Evolutionary conservation across 2,797 vertebrate genomes (phyloP).

Genomic region (Phrynocephalus guinanensis): DNA sequence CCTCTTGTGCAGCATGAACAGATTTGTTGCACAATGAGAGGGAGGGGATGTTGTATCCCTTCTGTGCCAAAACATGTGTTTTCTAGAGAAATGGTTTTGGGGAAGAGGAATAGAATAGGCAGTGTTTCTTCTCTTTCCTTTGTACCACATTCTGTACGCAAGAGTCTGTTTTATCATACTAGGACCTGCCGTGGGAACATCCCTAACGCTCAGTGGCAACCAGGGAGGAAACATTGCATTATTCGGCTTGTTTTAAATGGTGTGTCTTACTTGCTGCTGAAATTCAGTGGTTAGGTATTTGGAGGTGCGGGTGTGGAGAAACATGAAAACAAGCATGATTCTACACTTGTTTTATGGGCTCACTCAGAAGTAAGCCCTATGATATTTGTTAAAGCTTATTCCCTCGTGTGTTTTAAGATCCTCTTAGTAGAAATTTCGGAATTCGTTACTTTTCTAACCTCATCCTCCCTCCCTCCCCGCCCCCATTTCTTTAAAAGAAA

Average conservation of each 20-base stretch:
- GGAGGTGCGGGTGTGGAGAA: too few relatives aligned
- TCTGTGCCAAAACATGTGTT: too few relatives aligned
- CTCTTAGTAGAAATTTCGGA: slow-evolving; percentile 8
- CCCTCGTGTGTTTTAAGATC: background rate
- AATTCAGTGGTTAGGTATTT: too few relatives aligned
- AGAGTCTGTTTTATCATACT: too few relatives aligned
- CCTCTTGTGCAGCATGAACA: background rate
- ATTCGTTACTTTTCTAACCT: slow-evolving; percentile 20
- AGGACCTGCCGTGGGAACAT: too few relatives aligned
- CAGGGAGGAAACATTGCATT: too few relatives aligned
- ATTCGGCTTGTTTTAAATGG: too few relatives aligned
- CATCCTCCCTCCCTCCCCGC: slow-evolving; percentile 51
- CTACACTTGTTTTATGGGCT: background rate
- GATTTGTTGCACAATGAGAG: too few relatives aligned
- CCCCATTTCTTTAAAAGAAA: slow-evolving; percentile 82
- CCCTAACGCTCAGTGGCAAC: too few relatives aligned
- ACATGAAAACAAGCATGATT: too few relatives aligned
- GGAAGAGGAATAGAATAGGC: background rate
- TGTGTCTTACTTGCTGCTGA: too few relatives aligned
- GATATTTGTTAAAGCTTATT: background rate
- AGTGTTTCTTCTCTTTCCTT: background rate
- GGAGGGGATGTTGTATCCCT: too few relatives aligned
- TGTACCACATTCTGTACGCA: background rate
- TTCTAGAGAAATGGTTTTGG: background rate
- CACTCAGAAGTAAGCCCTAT: background rate